These are phyloP conservation scores for Drosophila suzukii DNA, from an alignment of 1,140 invertebrate species.

Conservation along the genomic window DNA sequence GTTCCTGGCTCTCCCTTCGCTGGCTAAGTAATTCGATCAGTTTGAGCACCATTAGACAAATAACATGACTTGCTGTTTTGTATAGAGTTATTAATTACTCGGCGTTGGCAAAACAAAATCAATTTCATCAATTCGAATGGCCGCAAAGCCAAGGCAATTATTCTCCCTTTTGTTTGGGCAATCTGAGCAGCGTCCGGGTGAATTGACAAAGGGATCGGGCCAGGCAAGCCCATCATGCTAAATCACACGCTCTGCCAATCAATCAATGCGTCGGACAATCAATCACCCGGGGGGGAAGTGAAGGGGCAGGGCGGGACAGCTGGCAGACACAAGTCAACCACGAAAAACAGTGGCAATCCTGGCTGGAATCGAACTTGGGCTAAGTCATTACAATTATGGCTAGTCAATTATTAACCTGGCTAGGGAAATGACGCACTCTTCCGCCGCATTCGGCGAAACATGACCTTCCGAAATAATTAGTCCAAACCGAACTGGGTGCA, in stretches of 20 bases:
- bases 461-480: constrained; percentile 20
- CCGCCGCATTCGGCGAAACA: background rate
- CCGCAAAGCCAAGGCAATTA: constrained; percentile 53
- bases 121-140: constrained; percentile 41
- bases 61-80: constrained; percentile 59
- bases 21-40: constrained; percentile 18
- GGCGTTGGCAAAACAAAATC: constrained; percentile 32
- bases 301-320: background rate
- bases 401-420: constrained; percentile 65
- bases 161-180: constrained; percentile 28
- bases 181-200: constrained; percentile 14
- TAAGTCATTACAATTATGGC: constrained; percentile 62
- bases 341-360: background rate
- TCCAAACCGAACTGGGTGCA: background rate
- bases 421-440: constrained; percentile 53
- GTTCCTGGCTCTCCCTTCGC: background rate
- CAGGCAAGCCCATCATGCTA: constrained; percentile 16
- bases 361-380: constrained; percentile 38
- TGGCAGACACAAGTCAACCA: constrained; percentile 10
- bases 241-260: constrained; percentile 55
- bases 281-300: constrained; percentile 33
- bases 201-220: constrained; percentile 35
- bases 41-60: constrained; percentile 62
- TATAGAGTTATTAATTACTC: constrained; percentile 47
- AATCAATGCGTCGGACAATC: constrained; percentile 66